A percentile compares a stretch with the other conserved stretches of the same genome.
These are phyloP conservation scores for Drosophila formosana DNA, from an alignment of 2,888 invertebrate species.

Conservation along the genomic window DNA sequence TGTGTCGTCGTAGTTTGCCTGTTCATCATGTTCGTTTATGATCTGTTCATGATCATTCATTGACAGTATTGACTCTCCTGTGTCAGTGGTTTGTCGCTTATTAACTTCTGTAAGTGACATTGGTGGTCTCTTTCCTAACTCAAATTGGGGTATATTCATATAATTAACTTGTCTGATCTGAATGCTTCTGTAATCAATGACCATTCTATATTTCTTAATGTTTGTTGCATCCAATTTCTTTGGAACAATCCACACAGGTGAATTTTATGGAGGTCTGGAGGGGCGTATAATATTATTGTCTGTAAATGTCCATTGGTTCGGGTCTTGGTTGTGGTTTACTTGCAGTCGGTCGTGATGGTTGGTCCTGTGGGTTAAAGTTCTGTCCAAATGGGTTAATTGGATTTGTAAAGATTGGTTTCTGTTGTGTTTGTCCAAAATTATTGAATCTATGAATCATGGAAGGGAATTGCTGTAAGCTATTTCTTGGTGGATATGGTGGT, in stretches of 20 bases:
- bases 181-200: not conserved
- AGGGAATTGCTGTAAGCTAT: not conserved
- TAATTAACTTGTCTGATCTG: slow-evolving; percentile 2
- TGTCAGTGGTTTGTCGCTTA: no score
- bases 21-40: not conserved
- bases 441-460: not conserved
- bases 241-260: no score
- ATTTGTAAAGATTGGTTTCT: not conserved
- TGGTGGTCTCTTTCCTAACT: not conserved
- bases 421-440: not conserved
- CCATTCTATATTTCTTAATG: no score
- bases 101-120: not conserved
- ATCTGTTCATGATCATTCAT: no score
- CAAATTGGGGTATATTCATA: slow-evolving; percentile 8
- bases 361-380: not conserved
- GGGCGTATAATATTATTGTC: no score
- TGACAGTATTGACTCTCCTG: no score
- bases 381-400: not conserved
- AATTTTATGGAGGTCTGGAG: no score
- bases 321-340: not conserved
- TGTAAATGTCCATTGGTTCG: slow-evolving; percentile 1
- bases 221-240: no score
- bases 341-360: not conserved
- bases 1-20: no score
- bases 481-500: not conserved